Conservation (phyloP, 2,888 invertebrate species). For the Drosophila lacicola region DNA sequence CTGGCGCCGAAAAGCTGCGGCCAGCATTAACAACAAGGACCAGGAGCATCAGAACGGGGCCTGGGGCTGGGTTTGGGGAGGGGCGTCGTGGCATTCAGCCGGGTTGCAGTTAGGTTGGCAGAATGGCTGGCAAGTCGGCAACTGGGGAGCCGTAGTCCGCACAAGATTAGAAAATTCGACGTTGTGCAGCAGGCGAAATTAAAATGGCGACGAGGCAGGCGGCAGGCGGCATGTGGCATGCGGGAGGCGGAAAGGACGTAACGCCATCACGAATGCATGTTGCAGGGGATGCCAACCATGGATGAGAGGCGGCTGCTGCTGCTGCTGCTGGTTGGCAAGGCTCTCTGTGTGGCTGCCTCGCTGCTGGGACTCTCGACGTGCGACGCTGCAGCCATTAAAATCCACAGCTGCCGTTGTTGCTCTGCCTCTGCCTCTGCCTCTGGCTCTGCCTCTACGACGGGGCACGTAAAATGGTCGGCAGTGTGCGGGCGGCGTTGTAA, state of each 20-base stretch:
- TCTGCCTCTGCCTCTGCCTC: conserved; percentile 12
- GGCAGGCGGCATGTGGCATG: conserved; percentile 14
- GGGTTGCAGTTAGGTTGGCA: conserved; percentile 8
- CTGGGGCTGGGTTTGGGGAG: conserved; percentile 11
- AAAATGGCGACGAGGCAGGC: conserved; percentile 71
- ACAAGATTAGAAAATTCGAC: conserved; percentile 81
- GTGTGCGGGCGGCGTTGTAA: conserved; percentile 64
- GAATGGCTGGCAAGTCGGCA: conserved; percentile 56
- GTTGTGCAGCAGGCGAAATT: conserved; percentile 80
- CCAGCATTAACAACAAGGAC: conserved; percentile 57
- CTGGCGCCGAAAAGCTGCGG: conserved; percentile 75
- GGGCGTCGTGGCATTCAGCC: conserved; percentile 2
- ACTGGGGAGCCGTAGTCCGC: conserved; percentile 80
- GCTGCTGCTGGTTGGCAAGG: conserved; percentile 3
- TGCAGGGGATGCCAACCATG: conserved; percentile 48
- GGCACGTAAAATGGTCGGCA: conserved; percentile 61
- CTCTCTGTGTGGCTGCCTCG: conserved; percentile 44
- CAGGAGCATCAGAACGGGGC: conserved; percentile 21
- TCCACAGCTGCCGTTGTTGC: conserved; percentile 61
- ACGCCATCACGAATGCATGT: conserved; percentile 74
- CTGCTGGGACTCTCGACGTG: conserved; percentile 75
- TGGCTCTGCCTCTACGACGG: conserved; percentile 27
- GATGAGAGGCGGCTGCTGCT: conserved; percentile 3
- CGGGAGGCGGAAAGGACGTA: conserved; percentile 25
- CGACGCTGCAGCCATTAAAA: conserved; percentile 78